Evolutionary conservation across 2,888 invertebrate species (phyloP).

Genomic region (Drosophila nr. perissopoda): DNA sequence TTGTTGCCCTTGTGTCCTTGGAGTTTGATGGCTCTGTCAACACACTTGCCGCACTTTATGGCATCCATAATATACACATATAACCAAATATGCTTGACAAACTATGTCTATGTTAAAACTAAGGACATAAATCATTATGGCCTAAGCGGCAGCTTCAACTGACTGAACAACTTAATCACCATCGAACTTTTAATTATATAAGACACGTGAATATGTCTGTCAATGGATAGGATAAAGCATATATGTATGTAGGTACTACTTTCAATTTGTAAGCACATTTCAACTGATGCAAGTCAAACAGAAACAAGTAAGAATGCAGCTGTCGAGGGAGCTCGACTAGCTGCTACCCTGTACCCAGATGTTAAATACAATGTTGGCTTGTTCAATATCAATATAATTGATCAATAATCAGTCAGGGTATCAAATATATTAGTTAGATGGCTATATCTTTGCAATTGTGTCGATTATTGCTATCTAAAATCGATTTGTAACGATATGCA

Average conservation of each 20-base stretch:
- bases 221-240: not conserved
- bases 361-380: not conserved
- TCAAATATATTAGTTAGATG: not conserved
- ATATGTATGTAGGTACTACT: not conserved
- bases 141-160: not conserved
- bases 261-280: not conserved
- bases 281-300: not conserved
- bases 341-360: not conserved
- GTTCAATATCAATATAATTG: not conserved
- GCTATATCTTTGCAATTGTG: not conserved
- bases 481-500: not conserved
- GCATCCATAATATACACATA: not conserved
- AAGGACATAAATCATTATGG: not conserved
- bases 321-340: not conserved
- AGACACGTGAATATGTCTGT: not conserved
- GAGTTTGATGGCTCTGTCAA: constrained; percentile 14
- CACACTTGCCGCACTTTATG: constrained; percentile 7
- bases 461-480: not conserved
- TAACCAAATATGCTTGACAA: not conserved
- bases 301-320: not conserved
- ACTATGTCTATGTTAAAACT: not conserved
- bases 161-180: not conserved
- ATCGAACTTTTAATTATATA: not conserved
- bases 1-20: not conserved
- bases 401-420: not conserved